Evolutionary conservation across 2,113 vertebrate species (phyloP), one percentile per base, ranked within the genome.

Genomic region (Myotis davidii): DNA sequence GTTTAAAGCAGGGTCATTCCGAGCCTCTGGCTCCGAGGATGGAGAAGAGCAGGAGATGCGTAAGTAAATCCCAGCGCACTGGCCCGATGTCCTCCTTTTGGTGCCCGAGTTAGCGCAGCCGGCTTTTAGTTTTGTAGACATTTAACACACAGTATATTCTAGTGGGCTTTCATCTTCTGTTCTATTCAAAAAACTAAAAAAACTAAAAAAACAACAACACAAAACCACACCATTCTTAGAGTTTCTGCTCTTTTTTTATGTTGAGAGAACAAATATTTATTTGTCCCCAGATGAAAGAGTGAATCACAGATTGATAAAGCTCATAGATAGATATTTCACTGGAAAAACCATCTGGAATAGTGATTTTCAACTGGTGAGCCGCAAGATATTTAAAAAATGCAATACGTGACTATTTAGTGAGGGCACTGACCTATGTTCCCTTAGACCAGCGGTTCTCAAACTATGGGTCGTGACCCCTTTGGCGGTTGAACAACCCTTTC

Each of bases 81-180:
- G 42, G 3, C 17, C 23, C 10, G 42, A 34, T 76, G 70, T 11
- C 5, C 6, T 84, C 54, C 88, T 42, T 2, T 14, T 74, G 10
- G 6, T 86, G 39, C 16, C 34, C 52, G 73, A 74, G 23, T 69
- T 73, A 72, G 42, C 61, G 54, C 0, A 73, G 17, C 11, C n/a
- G 85, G 37, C 3, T 89, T 86, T 67, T 82, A 67, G 52, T 72
- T 89, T 90, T 87, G n/a, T 79, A 70, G 64, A 73, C 39, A 86
- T 61, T 78, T 83, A 91, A 95, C 82, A 82, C 12, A 18, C 34
- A 69, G 3, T 1, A 5, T 37, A 12, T 90, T 76, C 4, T 59
- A 54, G n/a, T 76, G 10, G 23, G 14, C 5, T 90, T 92, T 70
- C 37, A 54, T 72, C n/a, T 50, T 72, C 70, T 73, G 9, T 70